Evolutionary conservation across 2,113 vertebrate genomes (phyloP).

Genomic region (Hyaena hyaena): DNA sequence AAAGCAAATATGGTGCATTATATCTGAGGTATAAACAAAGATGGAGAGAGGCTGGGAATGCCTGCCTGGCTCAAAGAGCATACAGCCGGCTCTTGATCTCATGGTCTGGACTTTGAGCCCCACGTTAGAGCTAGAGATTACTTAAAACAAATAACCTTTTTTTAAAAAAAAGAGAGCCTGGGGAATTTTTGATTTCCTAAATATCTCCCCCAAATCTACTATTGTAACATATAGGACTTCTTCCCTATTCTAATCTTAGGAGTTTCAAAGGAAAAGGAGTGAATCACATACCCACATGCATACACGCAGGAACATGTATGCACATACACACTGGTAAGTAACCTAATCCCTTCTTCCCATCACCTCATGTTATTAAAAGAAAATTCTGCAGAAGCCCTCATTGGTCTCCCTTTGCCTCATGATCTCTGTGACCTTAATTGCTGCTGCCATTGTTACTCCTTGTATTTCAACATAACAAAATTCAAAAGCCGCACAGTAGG

Average conservation of each 20-base stretch:
- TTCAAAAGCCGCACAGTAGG: slow-evolving; percentile 52
- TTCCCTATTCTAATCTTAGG: slow-evolving; percentile 63
- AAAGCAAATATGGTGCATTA: slow-evolving; percentile 83
- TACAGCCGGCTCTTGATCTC: background rate
- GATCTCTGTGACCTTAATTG: background rate
- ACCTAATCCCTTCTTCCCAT: background rate
- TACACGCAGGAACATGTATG: rapidly evolving
- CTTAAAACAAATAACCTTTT: background rate
- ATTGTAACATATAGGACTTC: slow-evolving; percentile 63
- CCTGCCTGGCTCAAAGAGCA: background rate
- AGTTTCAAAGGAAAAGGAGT: slow-evolving; percentile 56
- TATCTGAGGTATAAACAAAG: slow-evolving; percentile 63
- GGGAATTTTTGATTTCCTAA: slow-evolving; percentile 64
- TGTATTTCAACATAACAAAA: slow-evolving; percentile 22
- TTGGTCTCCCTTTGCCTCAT: background rate
- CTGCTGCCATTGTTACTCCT: slow-evolving; percentile 57
- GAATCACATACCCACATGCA: background rate
- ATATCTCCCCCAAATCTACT: slow-evolving; percentile 56
- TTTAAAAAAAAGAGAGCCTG: background rate
- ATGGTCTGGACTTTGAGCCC: background rate
- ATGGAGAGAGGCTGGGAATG: slow-evolving; percentile 21
- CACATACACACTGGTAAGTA: background rate
- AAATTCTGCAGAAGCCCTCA: background rate
- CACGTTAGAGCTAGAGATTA: background rate
- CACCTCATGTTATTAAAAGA: slow-evolving; percentile 51